Percentiles rank a stretch among this genome's conserved stretches.
Conservation (phyloP, 2,888 invertebrate species). For the Ryuthela nishihirai region DNA sequence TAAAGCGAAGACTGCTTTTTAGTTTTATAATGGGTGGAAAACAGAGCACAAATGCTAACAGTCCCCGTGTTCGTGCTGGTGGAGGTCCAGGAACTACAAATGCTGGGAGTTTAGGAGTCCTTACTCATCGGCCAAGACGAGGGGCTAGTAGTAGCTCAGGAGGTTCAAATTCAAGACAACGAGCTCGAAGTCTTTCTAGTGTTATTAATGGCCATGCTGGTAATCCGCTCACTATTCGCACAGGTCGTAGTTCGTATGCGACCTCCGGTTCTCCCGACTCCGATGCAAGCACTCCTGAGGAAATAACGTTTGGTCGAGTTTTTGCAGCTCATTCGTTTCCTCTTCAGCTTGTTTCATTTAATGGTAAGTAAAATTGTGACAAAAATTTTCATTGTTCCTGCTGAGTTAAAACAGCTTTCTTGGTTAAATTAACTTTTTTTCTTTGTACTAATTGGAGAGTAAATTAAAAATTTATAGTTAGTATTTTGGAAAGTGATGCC, state of each 20-base stretch:
- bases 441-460: too few relatives aligned
- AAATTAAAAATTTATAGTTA: too few relatives aligned
- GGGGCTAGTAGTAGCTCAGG: not conserved
- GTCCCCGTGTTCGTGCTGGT: not conserved
- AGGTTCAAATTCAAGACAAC: not conserved
- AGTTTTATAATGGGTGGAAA: not conserved
- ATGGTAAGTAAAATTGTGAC: too few relatives aligned
- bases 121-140: too few relatives aligned
- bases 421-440: too few relatives aligned
- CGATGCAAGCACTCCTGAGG: constrained; percentile 9
- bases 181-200: not conserved
- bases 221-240: not conserved
- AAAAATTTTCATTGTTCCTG: too few relatives aligned
- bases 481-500: too few relatives aligned
- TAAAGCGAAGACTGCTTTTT: too few relatives aligned
- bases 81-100: not conserved
- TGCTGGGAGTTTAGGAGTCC: not conserved
- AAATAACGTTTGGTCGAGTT: constrained; percentile 14
- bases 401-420: too few relatives aligned
- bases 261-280: constrained; percentile 15
- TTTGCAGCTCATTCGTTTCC: constrained; percentile 75
- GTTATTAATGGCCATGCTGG: not conserved
- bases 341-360: constrained; percentile 86
- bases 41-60: not conserved
- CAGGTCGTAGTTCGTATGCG: constrained; percentile 2